Conservation (phyloP, 2,888 invertebrate genomes). For the Dasypolia templi region DNA sequence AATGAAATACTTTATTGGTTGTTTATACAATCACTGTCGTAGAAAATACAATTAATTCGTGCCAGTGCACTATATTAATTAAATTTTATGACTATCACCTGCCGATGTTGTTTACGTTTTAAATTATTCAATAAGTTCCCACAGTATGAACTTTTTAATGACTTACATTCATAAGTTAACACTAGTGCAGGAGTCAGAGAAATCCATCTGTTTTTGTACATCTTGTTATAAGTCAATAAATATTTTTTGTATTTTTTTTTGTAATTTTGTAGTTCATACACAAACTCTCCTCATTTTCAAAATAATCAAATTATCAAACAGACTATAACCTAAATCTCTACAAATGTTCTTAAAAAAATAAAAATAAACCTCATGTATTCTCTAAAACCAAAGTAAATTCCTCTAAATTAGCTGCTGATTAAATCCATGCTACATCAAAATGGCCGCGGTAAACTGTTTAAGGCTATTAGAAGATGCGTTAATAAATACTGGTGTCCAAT, state of each 20-base stretch:
- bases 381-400: constrained; percentile 9
- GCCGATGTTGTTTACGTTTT: constrained; percentile 7
- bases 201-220: too few relatives aligned
- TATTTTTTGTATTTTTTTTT: too few relatives aligned
- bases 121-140: constrained; percentile 17
- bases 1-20: constrained; percentile 72
- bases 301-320: not conserved
- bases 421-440: constrained; percentile 54
- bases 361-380: not conserved
- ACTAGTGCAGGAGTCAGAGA: too few relatives aligned
- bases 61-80: constrained; percentile 66
- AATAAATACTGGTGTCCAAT: constrained; percentile 81
- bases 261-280: too few relatives aligned
- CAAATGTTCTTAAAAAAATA: too few relatives aligned
- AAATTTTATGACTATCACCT: constrained; percentile 41
- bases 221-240: too few relatives aligned
- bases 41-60: constrained; percentile 68
- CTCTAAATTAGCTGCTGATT: constrained; percentile 38
- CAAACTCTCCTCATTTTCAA: too few relatives aligned
- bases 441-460: constrained; percentile 54
- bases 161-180: too few relatives aligned
- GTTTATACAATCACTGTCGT: constrained; percentile 67
- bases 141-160: not conserved
- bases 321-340: not conserved
- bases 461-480: constrained; percentile 68